Evolutionary conservation across 2,113 vertebrate species (phyloP), one percentile per base, ranked within the genome.

Genomic region (Ammodramus savannarum): DNA sequence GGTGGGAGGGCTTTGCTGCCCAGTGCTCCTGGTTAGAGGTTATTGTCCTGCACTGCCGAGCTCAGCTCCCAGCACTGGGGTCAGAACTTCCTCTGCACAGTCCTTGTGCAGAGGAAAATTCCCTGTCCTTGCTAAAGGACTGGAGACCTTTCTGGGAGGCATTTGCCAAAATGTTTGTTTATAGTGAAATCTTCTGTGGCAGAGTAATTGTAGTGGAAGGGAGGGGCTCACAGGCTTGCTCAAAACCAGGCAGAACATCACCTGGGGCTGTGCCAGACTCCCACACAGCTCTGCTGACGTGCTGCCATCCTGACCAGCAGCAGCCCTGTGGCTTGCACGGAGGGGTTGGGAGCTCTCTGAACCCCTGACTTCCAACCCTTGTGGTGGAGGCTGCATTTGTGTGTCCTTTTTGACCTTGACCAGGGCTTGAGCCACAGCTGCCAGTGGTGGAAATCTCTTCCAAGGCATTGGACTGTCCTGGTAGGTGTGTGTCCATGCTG

Each of bases 271-370:
- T 26, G 71, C 61, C 61, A 23, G 49, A 51, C 26, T 65, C 74
- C 69, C 69, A 81, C 52, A 10, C 31, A 55, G 49, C 65, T 79
- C 58, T 80, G 54, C 58, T 67, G 44, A 51, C 4, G 4, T 0
- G 1, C 46, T 4, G 1, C 44, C 6, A 0, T 43, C 32, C 76
- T 38, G 62, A 66, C 49, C 7, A 4, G 8, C 75, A 39, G 57
- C 36, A 39, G 48, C 36, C 31, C 63, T 9, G 16, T 36, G 31
- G 16, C 20, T 61, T 54, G 34, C 1, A 3, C 46, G 54, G 63
- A 63, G 17, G 1, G 1, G 41, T 27, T 1, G 0, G 49, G 46
- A 84, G 17, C 39, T 32, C 39, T 81, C 66, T 10, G 1, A 52
- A 46, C 39, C 54, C 27, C 36, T 31, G 25, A 20, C 29, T 34